Conservation (phyloP, 2,888 invertebrate species). For the Miltochrista miniata region DNA sequence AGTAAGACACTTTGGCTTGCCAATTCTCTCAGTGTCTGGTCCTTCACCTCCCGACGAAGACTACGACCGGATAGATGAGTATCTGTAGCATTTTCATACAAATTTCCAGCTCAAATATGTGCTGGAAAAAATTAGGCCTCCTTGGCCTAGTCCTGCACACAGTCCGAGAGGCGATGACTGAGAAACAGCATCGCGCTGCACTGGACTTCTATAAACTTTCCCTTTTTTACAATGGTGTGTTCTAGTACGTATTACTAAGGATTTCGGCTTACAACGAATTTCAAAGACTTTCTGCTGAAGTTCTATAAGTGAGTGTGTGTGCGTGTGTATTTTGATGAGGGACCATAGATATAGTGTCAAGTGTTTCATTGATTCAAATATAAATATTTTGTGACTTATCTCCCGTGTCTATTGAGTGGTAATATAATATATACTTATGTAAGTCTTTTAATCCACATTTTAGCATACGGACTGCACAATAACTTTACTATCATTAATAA, state of each 20-base stretch:
- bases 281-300: slow-evolving; percentile 50
- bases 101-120: slow-evolving; percentile 80
- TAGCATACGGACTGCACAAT: slow-evolving; percentile 73
- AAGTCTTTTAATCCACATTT: slow-evolving; percentile 55
- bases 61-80: slow-evolving; percentile 84
- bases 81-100: slow-evolving; percentile 84
- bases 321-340: slow-evolving; percentile 68
- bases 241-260: slow-evolving; percentile 32
- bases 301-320: slow-evolving; percentile 19
- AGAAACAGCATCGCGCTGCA: slow-evolving; percentile 44
- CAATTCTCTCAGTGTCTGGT: slow-evolving; percentile 91
- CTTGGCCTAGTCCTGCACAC: slow-evolving; percentile 74
- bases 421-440: slow-evolving; percentile 34
- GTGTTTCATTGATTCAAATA: slow-evolving; percentile 57
- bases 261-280: slow-evolving; percentile 59
- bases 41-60: slow-evolving; percentile 91
- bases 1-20: slow-evolving; percentile 87
- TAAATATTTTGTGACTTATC: slow-evolving; percentile 57
- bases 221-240: slow-evolving; percentile 48
- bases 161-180: slow-evolving; percentile 62
- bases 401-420: slow-evolving; percentile 55
- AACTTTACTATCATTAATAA: slow-evolving; percentile 55
- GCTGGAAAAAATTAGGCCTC: slow-evolving; percentile 76
- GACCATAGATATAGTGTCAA: slow-evolving; percentile 70
- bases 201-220: slow-evolving; percentile 48